phyloP scores from a whole-genome alignment of 2,797 vertebrate genomes.

The Sebastes matsubarae region DNA sequence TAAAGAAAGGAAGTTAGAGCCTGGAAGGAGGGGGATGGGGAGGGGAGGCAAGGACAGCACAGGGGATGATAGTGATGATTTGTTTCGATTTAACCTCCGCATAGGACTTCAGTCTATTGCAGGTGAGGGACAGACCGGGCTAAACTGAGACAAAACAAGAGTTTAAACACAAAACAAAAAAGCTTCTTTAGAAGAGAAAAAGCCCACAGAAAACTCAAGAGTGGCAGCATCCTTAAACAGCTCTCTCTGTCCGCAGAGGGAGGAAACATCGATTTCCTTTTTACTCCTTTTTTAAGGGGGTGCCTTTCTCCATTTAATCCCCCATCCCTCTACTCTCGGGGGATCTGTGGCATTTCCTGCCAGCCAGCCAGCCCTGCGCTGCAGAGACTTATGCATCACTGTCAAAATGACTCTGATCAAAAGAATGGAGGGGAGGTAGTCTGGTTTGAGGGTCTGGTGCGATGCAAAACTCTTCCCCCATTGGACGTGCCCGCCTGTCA shows the following conservation, averaged over 20 bases:
- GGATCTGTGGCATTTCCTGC: constrained; percentile 75
- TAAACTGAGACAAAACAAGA: constrained; percentile 37
- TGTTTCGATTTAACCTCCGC: constrained; percentile 69
- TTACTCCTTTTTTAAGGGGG: constrained; percentile 50
- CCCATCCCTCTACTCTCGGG: constrained; percentile 62
- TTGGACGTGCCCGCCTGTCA: constrained; percentile 73
- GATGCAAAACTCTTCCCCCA: constrained; percentile 65
- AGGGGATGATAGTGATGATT: constrained; percentile 54
- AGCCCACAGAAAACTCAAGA: constrained; percentile 42
- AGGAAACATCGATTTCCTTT: constrained; percentile 74
- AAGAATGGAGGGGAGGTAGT: constrained; percentile 35
- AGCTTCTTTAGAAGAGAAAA: constrained; percentile 56
- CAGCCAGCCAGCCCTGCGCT: constrained; percentile 56
- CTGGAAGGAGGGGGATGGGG: constrained; percentile 14
- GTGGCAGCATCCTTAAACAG: constrained; percentile 53
- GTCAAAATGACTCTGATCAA: constrained; percentile 76
- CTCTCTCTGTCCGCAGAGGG: constrained; percentile 46
- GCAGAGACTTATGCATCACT: constrained; percentile 75
- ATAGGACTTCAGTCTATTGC: constrained; percentile 42
- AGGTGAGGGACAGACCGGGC: constrained; percentile 37
- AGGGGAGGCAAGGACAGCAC: constrained; percentile 27
- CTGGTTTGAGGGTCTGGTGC: constrained; percentile 57
- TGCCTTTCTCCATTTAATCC: constrained; percentile 69
- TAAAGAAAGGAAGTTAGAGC: constrained; percentile 56
- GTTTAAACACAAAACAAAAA: constrained; percentile 55